Evolutionary conservation across 2,888 invertebrate species (phyloP), one percentile per base, ranked within the genome.

Genomic region (Aleiodes testaceus): DNA sequence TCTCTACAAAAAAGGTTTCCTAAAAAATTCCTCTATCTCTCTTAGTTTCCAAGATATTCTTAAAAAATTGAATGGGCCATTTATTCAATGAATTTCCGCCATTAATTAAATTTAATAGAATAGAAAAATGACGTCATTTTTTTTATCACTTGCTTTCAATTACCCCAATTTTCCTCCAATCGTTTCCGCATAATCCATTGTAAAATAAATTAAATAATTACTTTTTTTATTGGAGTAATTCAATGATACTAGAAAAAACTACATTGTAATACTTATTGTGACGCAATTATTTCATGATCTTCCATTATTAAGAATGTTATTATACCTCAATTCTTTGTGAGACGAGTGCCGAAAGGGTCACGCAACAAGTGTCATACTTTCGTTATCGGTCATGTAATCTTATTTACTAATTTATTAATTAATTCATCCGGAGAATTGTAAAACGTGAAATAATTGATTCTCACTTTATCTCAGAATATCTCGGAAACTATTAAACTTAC

Each of bases 361-460:
- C 74, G 74, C 70, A 66, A 72, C 69, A 49, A 73, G 68, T 65
- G 67, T 52, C 12, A 22, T 2, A 22, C 20, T 52, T 52, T 36
- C 6, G 36, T 36, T 12, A 52, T 52, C 52, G 11, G 22, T 0
- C 7, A 14, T 26, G 22, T 53, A 53, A 53, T 53, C 26, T 26
- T 30, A 53, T 53, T 53, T 30, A 53, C 30, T 30, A 30, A 36
- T 36, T 36, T 20, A n/a, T 12, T 53, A n/a, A n/a, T 53, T 14
- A 22, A 53, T 26, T 53, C 11, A 11, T 30, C 7, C 14, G 26
- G 53, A 26, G 26, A 52, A 26, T 53, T 22, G n/a, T 53, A 53
- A 53, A 26, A n/a, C 3, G 4, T 9, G 9, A 2, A 36, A 36
- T 9, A 36, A 36, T 3, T 36, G 36, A 26, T 26, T 26, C 5